Evolutionary conservation across 2,888 invertebrate species (phyloP).

Genomic region (Drosophila birchii): DNA sequence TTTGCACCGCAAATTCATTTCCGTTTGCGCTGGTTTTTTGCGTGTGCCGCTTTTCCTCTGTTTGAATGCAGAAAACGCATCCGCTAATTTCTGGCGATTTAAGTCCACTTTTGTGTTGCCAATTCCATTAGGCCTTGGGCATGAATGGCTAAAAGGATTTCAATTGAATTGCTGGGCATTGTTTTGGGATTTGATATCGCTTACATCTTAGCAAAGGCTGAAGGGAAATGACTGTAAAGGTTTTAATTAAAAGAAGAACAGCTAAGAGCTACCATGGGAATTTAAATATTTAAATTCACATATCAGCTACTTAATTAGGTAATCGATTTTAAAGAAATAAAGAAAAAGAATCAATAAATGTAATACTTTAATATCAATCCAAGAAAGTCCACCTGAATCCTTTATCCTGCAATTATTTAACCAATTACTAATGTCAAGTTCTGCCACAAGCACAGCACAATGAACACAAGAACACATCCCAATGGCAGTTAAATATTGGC

Average conservation of each 20-base stretch:
- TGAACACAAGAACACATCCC: slow-evolving; percentile 28
- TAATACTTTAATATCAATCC: not conserved
- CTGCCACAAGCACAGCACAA: not conserved
- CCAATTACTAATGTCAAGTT: not conserved
- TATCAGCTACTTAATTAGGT: not conserved
- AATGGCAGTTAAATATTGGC: slow-evolving; percentile 56
- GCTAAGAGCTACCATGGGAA: not conserved
- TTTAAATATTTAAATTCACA: not conserved
- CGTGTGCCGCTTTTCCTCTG: slow-evolving; percentile 8
- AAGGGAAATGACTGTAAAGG: not conserved
- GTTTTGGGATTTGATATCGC: not conserved
- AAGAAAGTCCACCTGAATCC: not conserved
- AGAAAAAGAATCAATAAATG: not conserved
- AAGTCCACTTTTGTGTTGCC: slow-evolving; percentile 49
- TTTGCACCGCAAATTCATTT: slow-evolving; percentile 76
- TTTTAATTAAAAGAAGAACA: not conserved
- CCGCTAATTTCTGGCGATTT: slow-evolving; percentile 69
- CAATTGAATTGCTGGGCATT: slow-evolving; percentile 6
- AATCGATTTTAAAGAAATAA: not conserved
- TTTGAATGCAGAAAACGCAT: slow-evolving; percentile 51
- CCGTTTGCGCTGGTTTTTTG: slow-evolving; percentile 59
- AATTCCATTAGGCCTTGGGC: slow-evolving; percentile 46
- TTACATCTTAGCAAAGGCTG: not conserved
- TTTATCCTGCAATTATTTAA: not conserved
- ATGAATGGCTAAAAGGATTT: slow-evolving; percentile 4